Conservation (phyloP, 2,113 vertebrate species). For the Psilopogon haemacephalus region DNA sequence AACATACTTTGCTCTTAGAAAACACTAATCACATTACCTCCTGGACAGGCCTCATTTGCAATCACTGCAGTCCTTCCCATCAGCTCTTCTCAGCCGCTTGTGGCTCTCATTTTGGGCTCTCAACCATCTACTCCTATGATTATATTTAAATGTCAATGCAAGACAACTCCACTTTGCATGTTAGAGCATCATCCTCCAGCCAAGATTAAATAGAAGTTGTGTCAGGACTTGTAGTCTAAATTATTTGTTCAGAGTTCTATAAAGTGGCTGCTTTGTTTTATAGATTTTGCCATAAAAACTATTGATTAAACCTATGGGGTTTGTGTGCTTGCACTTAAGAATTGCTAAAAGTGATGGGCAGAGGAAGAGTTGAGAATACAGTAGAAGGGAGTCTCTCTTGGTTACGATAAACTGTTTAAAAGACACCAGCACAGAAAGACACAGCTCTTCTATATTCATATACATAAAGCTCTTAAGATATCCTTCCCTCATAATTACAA, state of each 20-base stretch:
- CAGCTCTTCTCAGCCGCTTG: not conserved
- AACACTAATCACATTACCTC: conserved; percentile 29
- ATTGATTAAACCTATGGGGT: conserved; percentile 2
- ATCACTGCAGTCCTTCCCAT: not conserved
- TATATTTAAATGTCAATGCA: not conserved
- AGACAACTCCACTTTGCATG: not conserved
- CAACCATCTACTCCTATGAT: not conserved
- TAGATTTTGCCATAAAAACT: conserved; percentile 43
- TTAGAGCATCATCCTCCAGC: not conserved
- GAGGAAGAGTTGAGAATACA: not conserved
- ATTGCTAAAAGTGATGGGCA: not conserved
- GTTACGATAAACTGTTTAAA: not conserved
- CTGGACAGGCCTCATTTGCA: conserved; percentile 54
- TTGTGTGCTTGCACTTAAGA: not conserved
- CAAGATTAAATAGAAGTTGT: not conserved
- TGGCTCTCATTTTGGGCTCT: conserved; percentile 23
- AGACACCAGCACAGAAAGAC: not conserved
- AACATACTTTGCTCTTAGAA: conserved; percentile 6
- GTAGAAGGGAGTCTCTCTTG: not conserved
- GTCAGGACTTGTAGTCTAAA: not conserved
- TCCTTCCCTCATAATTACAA: not conserved
- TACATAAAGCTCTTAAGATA: rapidly evolving
- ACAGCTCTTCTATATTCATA: not conserved
- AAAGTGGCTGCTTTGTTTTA: not conserved
- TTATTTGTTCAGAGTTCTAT: not conserved